A percentile compares a stretch with the other conserved stretches of the same genome.
phyloP scores from a whole-genome alignment of 2,113 vertebrate genomes.

The Brienomyrus brachyistius region DNA sequence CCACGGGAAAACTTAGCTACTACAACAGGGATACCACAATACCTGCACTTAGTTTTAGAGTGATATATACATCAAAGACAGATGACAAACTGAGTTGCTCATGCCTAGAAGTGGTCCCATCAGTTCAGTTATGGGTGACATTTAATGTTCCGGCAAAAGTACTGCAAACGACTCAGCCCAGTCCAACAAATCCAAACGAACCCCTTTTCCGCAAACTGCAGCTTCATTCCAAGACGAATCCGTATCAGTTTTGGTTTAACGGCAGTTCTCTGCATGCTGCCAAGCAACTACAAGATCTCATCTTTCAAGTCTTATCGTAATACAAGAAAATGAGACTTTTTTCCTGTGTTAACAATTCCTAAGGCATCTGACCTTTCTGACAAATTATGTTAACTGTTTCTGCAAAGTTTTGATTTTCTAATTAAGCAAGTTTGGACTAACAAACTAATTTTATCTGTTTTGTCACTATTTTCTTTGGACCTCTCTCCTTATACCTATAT shows the following conservation, averaged over 20 bases:
- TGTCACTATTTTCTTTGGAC: background rate
- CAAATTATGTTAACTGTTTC: background rate
- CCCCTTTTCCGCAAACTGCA: background rate
- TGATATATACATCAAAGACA: slow-evolving; percentile 35
- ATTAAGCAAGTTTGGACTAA: background rate
- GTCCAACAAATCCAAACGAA: background rate
- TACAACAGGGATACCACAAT: background rate
- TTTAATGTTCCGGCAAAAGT: background rate
- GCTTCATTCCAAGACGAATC: background rate
- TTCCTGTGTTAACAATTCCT: background rate
- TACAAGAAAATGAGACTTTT: background rate
- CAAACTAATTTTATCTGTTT: background rate
- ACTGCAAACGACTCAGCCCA: background rate
- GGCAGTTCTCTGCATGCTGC: background rate
- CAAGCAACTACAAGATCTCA: background rate
- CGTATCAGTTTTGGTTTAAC: background rate
- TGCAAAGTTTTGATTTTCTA: background rate
- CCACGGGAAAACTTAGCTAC: background rate
- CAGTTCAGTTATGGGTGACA: background rate
- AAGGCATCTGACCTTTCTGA: background rate
- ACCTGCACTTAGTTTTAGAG: slow-evolving; percentile 26
- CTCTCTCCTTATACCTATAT: background rate
- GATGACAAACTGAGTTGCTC: slow-evolving; percentile 29
- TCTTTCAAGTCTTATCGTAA: background rate
- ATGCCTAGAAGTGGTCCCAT: slow-evolving; percentile 12